phyloP scores from a whole-genome alignment of 1,140 invertebrate genomes.

The Acyrthosiphon pisum region DNA sequence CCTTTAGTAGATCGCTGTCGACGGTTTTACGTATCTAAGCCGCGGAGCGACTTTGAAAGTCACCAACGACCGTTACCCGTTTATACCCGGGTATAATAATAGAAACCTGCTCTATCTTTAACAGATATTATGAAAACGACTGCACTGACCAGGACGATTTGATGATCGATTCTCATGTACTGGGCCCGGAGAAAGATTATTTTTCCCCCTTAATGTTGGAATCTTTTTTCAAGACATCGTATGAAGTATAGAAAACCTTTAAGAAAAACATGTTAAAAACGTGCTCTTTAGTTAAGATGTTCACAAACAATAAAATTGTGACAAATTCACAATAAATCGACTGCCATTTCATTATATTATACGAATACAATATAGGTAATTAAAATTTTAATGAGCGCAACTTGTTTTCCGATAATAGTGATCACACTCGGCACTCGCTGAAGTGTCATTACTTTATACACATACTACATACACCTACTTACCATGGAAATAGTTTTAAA shows the following conservation, averaged over 20 bases:
- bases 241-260: too few relatives aligned
- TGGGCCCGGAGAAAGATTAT: too few relatives aligned
- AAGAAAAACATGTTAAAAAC: not conserved
- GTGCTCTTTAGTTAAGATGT: not conserved
- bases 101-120: not conserved
- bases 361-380: not conserved
- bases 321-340: not conserved
- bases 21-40: not conserved
- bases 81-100: not conserved
- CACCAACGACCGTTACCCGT: not conserved
- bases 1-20: not conserved
- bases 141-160: too few relatives aligned
- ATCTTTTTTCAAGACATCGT: too few relatives aligned
- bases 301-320: not conserved
- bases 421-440: not conserved
- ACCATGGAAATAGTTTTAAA: not conserved
- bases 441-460: not conserved
- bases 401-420: not conserved
- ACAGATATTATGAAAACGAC: not conserved
- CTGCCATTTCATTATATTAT: not conserved
- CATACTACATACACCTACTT: not conserved
- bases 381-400: constrained; percentile 14
- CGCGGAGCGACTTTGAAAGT: not conserved
- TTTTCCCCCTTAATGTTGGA: too few relatives aligned
- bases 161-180: too few relatives aligned